phyloP scores from a whole-genome alignment of 1,140 invertebrate genomes.

The Asobara japonica region DNA sequence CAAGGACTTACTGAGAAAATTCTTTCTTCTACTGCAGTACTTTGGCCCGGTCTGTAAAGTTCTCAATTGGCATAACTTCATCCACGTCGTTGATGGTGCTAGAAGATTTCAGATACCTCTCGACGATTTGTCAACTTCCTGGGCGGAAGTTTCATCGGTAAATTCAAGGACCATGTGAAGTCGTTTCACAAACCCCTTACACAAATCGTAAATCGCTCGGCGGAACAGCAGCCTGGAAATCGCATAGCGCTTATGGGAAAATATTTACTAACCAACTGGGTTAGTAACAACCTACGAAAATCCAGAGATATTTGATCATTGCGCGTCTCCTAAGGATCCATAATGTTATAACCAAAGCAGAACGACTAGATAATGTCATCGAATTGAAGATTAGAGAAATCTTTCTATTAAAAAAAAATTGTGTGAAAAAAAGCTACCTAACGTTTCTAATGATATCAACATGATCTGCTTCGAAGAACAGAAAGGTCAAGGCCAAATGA shows the following conservation, averaged over 20 bases:
- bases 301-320: background rate
- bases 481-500: background rate
- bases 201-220: background rate
- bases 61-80: conserved; percentile 40
- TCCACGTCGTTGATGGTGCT: conserved; percentile 39
- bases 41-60: conserved; percentile 27
- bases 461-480: background rate
- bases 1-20: background rate
- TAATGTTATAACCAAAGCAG: background rate
- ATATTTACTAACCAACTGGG: background rate
- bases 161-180: background rate
- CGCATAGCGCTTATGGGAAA: background rate
- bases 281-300: background rate
- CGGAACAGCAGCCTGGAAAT: background rate
- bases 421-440: background rate
- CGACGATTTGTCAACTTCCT: conserved; percentile 31
- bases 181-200: background rate
- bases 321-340: background rate
- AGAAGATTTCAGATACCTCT: conserved; percentile 30
- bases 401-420: background rate
- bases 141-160: conserved; percentile 35
- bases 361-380: background rate
- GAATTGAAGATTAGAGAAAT: background rate
- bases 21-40: conserved; percentile 26
- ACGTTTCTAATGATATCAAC: background rate